Evolutionary conservation across 2,888 invertebrate genomes (phyloP), one percentile per base, ranked within the genome.

Genomic region (Boloria selene): DNA sequence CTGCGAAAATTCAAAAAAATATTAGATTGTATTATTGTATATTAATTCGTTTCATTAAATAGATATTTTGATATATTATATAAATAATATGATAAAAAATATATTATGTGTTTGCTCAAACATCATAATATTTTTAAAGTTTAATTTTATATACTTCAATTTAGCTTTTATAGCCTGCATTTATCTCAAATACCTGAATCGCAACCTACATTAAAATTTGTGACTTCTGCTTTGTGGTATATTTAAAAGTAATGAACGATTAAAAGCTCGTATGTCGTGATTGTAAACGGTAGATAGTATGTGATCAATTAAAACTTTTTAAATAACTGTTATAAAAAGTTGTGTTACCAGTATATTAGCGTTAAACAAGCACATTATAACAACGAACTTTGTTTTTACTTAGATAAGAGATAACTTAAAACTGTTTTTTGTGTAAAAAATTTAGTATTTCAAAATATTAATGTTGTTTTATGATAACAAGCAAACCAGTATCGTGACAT

Each of bases 401-500:
- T 10, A 38, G 31, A 38, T 38, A 10, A 38, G 31, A 38, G 31
- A 10, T 3, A 38, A 38, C 31, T 38, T 38, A 10, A 38, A 38
- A 38, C 10, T 10, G 31, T 38, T 10, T 3, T n/a, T 47, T 47
- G 14, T 47, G 2, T 47, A 14, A 47, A 47, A 1, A 47, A 47
- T 6, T 4, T 31, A 59, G 16, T 4, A 10, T 38, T 59, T 50
- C 13, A 38, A 59, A 49, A 58, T 50, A 49, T 50, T 38, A 59
- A 47, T 59, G 59, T 59, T 59, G 38, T 59, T 59, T 31, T 50
- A 58, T 47, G 31, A 38, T 38, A 38, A 38, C 31, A 38, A 49
- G 59, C 47, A 67, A 76, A 76, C 75, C 74, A 72, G 76, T 73
- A 69, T 65, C 61, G 64, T 72, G 71, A 72, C 74, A 72, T 68